Base-by-base conservation (phyloP, 2,888 invertebrate genomes). In the Himalopsyche tibetana region DNA sequence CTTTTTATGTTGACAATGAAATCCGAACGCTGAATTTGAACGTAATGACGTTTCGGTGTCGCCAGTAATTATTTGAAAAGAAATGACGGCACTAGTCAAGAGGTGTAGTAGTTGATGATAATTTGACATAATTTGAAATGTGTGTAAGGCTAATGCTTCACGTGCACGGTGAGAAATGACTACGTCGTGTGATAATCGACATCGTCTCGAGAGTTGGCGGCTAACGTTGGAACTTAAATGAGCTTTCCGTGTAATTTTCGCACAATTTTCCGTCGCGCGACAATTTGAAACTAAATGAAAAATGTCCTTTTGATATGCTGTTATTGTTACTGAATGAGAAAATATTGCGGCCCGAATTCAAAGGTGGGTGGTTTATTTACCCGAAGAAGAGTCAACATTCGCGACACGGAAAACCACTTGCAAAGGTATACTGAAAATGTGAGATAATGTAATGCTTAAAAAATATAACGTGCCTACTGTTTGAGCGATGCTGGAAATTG, bases 181-280 rank as follows among this genome's bases (percentile, higher is more conserved):
- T 74, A 15, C 12, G 74, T 12, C 74, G 74, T 74, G 74, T 36
- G 74, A 74, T 74, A 74, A 74, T 74, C 74, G 74, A 28, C 74
- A 38, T 36, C 36, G 74, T 38, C 74, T 74, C 74, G 74, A 74
- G 38, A 74, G 74, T 42, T 12, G 40, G 28, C 80, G 45, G 38
- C 17, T n/a, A 40, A 28, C 36, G 42, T 12, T 3, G 84, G 45
- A 63, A 38, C 63, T 79, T 79, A 83, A 83, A 85, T 85, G 85
- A 85, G 82, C 82, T 85, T 85, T 85, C 83, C 83, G 51, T 80
- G 85, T 83, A 85, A 83, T 85, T 80, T 82, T 81, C 82, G 63
- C 36, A 82, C 85, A 85, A 85, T 85, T 85, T 84, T 63, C 82
- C 51, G 42, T 19, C 56, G 69, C 81, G 83, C 55, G 85, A 83